Conservation (phyloP, 2,888 invertebrate genomes). For the Melitaea athalia region DNA sequence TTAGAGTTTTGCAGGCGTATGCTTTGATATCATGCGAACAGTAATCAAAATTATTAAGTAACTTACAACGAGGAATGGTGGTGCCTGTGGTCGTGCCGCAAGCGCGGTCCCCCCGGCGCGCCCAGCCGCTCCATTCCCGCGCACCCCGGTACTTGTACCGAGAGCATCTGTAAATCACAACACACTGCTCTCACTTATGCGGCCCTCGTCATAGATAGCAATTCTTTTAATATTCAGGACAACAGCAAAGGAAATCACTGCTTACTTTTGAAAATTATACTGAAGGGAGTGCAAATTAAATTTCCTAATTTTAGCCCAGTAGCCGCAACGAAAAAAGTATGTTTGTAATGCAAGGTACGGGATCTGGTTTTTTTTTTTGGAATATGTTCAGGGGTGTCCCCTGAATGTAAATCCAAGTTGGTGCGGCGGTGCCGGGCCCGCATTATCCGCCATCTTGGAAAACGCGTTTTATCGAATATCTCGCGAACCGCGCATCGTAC, state of each 20-base stretch:
- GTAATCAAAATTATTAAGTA: neutral
- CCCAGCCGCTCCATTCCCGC: constrained; percentile 88
- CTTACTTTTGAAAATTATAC: too few species aligned
- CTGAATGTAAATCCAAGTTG: too few species aligned
- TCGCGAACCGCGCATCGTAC: too few species aligned
- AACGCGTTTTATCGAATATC: too few species aligned
- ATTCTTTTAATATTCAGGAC: constrained; percentile 37
- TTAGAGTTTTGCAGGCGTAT: neutral
- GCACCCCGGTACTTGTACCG: constrained; percentile 88
- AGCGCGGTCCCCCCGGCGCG: constrained; percentile 83
- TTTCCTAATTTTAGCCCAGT: too few species aligned
- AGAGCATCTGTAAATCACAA: constrained; percentile 86
- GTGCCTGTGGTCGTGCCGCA: constrained; percentile 80
- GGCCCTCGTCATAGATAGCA: constrained; percentile 68
- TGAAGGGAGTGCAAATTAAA: too few species aligned
- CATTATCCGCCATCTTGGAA: too few species aligned
- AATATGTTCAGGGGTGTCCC: too few species aligned
- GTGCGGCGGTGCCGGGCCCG: too few species aligned
- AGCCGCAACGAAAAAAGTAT: too few species aligned
- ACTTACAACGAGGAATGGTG: constrained; percentile 79
- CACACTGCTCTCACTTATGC: constrained; percentile 82
- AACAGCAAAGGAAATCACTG: neutral
- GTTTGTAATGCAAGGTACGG: too few species aligned
- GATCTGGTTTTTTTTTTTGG: too few species aligned
- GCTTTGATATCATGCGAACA: neutral